These are phyloP conservation scores for Flexamia atlantica DNA, from an alignment of 2,888 invertebrate genomes.

Conservation along the genomic window DNA sequence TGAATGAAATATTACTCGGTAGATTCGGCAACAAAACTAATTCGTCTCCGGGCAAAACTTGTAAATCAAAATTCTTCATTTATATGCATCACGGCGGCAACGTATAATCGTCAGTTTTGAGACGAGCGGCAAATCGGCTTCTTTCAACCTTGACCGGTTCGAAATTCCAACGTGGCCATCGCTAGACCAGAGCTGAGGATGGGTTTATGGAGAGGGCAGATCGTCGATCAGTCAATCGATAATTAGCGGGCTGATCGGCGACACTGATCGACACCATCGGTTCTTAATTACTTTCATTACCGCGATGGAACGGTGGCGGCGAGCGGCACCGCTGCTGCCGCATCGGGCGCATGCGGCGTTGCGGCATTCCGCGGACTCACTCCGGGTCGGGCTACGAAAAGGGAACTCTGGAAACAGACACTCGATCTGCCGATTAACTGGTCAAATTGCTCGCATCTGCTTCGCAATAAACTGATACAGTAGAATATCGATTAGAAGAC, in stretches of 20 bases:
- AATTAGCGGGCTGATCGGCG: constrained; percentile 40
- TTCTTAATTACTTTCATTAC: constrained; percentile 41
- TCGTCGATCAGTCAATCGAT: constrained; percentile 42
- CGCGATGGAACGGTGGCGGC: not conserved
- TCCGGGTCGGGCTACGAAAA: too few relatives aligned
- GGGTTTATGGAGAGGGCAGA: constrained; percentile 13
- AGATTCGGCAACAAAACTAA: not conserved
- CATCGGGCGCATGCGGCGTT: not conserved
- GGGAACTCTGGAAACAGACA: too few relatives aligned
- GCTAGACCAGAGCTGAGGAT: constrained; percentile 14
- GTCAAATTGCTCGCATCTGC: too few relatives aligned
- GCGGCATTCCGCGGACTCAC: not conserved
- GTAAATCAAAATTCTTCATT: not conserved
- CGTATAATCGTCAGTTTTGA: constrained; percentile 3
- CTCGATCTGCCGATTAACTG: too few relatives aligned
- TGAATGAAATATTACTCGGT: not conserved
- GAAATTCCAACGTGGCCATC: constrained; percentile 35
- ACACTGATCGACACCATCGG: constrained; percentile 28
- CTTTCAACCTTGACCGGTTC: constrained; percentile 35
- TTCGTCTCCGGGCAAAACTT: not conserved
- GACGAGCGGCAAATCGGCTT: constrained; percentile 15
- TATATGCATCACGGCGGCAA: not conserved
- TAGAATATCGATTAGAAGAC: too few relatives aligned
- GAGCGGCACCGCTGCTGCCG: not conserved
- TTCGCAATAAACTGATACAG: too few relatives aligned